Evolutionary conservation across 2,797 vertebrate species (phyloP).

Genomic region (Graptemys geographica): DNA sequence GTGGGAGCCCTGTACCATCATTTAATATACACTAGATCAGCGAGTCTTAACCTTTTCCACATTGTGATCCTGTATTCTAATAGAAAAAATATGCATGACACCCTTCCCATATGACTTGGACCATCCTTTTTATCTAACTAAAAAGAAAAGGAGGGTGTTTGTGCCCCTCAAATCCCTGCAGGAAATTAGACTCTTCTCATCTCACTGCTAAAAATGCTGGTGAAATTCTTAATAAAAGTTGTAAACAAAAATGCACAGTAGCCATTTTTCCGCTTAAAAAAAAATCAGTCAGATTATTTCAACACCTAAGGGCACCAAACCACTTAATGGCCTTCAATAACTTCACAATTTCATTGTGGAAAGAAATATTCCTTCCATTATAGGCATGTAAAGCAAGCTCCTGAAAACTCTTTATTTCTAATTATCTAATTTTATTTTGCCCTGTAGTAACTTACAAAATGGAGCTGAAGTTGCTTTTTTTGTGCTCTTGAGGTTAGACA

Average conservation of each 20-base stretch:
- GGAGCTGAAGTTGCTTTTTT: not conserved
- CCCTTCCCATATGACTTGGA: not conserved
- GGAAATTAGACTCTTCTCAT: not conserved
- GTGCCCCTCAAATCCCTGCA: not conserved
- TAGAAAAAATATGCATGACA: not conserved
- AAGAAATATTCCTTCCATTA: slow-evolving; percentile 48
- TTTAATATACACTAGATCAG: not conserved
- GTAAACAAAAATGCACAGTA: slow-evolving; percentile 20
- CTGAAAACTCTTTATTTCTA: slow-evolving; percentile 73
- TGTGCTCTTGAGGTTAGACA: slow-evolving; percentile 67
- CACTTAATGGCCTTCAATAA: slow-evolving; percentile 25
- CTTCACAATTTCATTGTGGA: slow-evolving; percentile 10
- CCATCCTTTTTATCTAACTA: not conserved
- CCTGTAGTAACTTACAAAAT: slow-evolving; percentile 53
- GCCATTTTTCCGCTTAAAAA: slow-evolving; percentile 40
- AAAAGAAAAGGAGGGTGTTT: not conserved
- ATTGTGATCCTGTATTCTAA: not conserved
- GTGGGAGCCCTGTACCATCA: not conserved
- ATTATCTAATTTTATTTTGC: slow-evolving; percentile 63
- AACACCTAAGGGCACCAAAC: slow-evolving; percentile 6
- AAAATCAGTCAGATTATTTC: slow-evolving; percentile 20
- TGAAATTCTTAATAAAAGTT: not conserved
- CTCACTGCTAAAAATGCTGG: not conserved
- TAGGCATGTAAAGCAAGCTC: slow-evolving; percentile 56
- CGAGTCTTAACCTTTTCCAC: not conserved